Evolutionary conservation across 2,888 invertebrate genomes (phyloP).

Genomic region (Megaustenia siamemsis): DNA sequence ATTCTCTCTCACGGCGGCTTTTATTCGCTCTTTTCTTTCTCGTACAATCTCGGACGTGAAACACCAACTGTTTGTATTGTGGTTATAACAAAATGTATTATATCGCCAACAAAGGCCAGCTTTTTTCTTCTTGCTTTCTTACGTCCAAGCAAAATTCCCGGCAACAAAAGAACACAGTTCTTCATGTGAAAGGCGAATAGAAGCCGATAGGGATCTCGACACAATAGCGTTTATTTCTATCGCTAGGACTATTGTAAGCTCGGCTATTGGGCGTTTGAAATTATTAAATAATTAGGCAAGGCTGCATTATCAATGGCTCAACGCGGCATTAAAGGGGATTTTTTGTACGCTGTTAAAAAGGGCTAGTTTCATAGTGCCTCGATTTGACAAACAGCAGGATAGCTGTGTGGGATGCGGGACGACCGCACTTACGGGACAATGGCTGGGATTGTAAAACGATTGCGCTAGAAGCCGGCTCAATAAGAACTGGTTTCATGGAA

Average conservation of each 20-base stretch:
- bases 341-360: conserved; percentile 37
- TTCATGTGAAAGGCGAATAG: conserved; percentile 25
- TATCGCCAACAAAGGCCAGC: conserved; percentile 28
- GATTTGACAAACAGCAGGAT: not conserved
- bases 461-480: not conserved
- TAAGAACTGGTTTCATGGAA: not conserved
- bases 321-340: conserved; percentile 19
- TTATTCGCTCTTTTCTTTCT: conserved; percentile 24
- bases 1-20: not conserved
- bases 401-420: conserved; percentile 11
- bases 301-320: conserved; percentile 10
- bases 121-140: conserved; percentile 26
- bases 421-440: conserved; percentile 11
- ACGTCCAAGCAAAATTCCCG: not conserved
- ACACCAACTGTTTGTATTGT: conserved; percentile 29
- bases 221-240: conserved; percentile 34
- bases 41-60: conserved; percentile 23
- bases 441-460: conserved; percentile 37
- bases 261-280: conserved; percentile 28
- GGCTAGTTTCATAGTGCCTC: not conserved
- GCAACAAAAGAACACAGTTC: conserved; percentile 25
- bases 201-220: not conserved
- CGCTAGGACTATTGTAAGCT: not conserved
- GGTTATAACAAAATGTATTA: conserved; percentile 48
- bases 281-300: conserved; percentile 48